Evolutionary conservation across 2,113 vertebrate genomes (phyloP), one percentile per base, ranked within the genome.

Genomic region (Argyrosomus japonicus): DNA sequence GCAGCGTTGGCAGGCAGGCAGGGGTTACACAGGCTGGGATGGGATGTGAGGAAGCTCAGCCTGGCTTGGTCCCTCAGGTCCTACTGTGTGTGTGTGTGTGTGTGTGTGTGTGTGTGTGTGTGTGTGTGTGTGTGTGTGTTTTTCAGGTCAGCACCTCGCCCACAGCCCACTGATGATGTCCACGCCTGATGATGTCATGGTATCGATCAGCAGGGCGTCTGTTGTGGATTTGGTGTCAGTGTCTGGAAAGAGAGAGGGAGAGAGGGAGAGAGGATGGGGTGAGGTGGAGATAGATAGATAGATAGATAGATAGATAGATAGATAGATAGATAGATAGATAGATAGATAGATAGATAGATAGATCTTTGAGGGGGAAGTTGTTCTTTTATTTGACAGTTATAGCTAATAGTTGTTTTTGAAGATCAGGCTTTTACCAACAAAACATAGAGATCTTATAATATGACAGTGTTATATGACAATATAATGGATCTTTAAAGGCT

Each of bases 101-200:
- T 50, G 53, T 63, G 50, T 21, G 65, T 50, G 54, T 64, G 77
- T 64, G 48, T 27, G 40, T 69, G 77, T 45, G 50, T 77, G 54
- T 57, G 82, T 68, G 77, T n/a, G n/a, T n/a, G n/a, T n/a, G n/a
- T 62, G 48, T 75, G 70, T 58, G 32, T 60, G 56, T 23, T 21
- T 77, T 63, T 86, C 81, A 86, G 91, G 81, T 91, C 91, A 86
- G 83, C 84, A 75, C 79, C 83, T 89, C 86, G 29, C 84, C 89
- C 82, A 85, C 87, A 88, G 74, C 81, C 71, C 85, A 43, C 84
- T 88, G 88, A 92, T 92, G 86, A 91, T 89, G 87, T 88, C 83
- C 85, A 86, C 7, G 81, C 75, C 90, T 93, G 92, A 91, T 93
- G 93, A 94, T 93, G 92, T 93, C 93, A 94, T 90, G 86, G 74